phyloP scores from a whole-genome alignment of 1,140 invertebrate genomes.

The Bombus polaris region DNA sequence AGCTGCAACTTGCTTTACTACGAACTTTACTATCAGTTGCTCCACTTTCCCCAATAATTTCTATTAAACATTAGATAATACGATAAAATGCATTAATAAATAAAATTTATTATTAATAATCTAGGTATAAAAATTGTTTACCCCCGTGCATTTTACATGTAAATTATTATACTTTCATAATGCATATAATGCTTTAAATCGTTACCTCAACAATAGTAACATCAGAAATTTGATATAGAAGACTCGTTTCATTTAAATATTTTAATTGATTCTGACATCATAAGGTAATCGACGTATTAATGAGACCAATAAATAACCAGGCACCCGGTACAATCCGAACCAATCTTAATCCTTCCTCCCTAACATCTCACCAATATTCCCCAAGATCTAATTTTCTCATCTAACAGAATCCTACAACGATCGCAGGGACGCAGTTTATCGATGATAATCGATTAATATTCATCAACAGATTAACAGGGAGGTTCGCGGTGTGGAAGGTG shows the following conservation, averaged over 20 bases:
- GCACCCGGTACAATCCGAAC: background rate
- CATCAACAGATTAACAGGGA: conserved; percentile 55
- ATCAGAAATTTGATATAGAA: background rate
- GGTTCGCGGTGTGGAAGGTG: background rate
- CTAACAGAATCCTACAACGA: background rate
- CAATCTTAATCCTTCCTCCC: background rate
- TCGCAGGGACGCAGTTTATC: background rate
- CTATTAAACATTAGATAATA: background rate
- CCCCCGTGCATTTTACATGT: too few relatives aligned
- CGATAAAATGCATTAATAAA: background rate
- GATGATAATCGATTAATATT: conserved; percentile 43
- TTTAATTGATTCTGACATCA: background rate
- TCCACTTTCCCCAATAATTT: background rate
- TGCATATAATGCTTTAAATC: background rate
- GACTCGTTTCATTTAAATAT: background rate
- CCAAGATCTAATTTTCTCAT: background rate
- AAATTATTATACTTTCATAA: background rate
- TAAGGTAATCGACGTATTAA: background rate
- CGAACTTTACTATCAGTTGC: too few relatives aligned
- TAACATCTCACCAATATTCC: background rate
- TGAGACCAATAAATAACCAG: background rate
- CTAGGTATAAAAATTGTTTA: too few relatives aligned
- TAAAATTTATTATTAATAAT: background rate
- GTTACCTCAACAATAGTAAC: background rate
- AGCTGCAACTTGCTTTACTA: background rate